Evolutionary conservation across 2,797 vertebrate species (phyloP).

Genomic region (Ficedula albicollis): DNA sequence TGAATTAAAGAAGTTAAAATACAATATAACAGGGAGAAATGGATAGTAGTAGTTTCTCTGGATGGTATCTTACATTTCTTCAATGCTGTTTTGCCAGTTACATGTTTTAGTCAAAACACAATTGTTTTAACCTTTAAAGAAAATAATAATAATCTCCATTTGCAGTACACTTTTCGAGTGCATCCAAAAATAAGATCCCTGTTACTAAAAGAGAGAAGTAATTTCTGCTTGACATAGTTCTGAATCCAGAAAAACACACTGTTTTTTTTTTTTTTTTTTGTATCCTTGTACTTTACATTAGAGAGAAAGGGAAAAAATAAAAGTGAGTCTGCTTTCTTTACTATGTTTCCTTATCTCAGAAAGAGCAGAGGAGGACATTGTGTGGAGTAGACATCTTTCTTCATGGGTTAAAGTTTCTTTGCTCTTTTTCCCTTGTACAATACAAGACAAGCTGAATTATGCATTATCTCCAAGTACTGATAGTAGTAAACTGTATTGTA

Average conservation of each 20-base stretch:
- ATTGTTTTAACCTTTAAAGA: neutral
- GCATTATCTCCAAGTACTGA: neutral
- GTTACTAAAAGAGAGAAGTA: neutral
- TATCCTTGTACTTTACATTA: neutral
- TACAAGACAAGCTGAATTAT: neutral
- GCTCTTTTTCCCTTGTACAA: neutral
- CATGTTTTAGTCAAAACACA: neutral
- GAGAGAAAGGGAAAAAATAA: neutral
- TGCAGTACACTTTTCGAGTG: neutral
- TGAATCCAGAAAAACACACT: neutral
- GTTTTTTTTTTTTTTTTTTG: neutral
- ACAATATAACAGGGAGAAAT: neutral
- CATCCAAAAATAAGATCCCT: neutral
- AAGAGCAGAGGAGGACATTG: neutral
- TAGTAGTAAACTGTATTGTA: neutral
- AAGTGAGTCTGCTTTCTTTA: neutral
- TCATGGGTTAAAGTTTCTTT: neutral
- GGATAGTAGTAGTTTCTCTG: neutral
- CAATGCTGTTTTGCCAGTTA: neutral
- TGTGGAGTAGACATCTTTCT: neutral
- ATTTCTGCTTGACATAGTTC: conserved; percentile 1
- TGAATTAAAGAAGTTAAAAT: neutral
- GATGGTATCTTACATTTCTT: neutral
- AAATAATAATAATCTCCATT: neutral
- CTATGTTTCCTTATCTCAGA: neutral